Percentiles rank a stretch among this genome's conserved stretches.
These are phyloP conservation scores for Agapetus fuscipes DNA, from an alignment of 2,888 invertebrate genomes.

Conservation along the genomic window DNA sequence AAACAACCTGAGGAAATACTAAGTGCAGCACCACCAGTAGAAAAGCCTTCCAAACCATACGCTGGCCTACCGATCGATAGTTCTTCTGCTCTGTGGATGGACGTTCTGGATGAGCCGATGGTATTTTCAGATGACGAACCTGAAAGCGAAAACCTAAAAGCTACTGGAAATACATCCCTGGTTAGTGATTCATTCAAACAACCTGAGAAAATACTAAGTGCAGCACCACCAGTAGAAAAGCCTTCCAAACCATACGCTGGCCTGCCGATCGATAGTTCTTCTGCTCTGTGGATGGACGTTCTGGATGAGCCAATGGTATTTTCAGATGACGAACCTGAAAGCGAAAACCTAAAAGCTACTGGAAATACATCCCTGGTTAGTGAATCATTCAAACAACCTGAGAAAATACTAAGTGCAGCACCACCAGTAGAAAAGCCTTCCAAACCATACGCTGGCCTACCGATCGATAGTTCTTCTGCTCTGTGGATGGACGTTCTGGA, in stretches of 20 bases:
- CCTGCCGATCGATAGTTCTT: constrained; percentile 17
- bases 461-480: constrained; percentile 21
- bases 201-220: too few relatives aligned
- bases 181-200: too few relatives aligned
- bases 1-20: too few relatives aligned
- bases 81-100: constrained; percentile 24
- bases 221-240: constrained; percentile 22
- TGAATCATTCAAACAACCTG: too few relatives aligned
- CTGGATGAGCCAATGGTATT: constrained; percentile 23
- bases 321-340: constrained; percentile 24
- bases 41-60: constrained; percentile 2
- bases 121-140: constrained; percentile 25
- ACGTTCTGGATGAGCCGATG: constrained; percentile 26
- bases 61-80: constrained; percentile 23
- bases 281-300: constrained; percentile 21
- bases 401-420: background rate
- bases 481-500: constrained; percentile 13
- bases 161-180: too few relatives aligned
- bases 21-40: background rate
- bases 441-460: constrained; percentile 14
- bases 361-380: too few relatives aligned
- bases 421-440: background rate
- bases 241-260: constrained; percentile 17
- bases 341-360: too few relatives aligned
- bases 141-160: too few relatives aligned